These are phyloP conservation scores for Toxotes lorentzi DNA, from an alignment of 2,797 vertebrate species.

Conservation along the genomic window DNA sequence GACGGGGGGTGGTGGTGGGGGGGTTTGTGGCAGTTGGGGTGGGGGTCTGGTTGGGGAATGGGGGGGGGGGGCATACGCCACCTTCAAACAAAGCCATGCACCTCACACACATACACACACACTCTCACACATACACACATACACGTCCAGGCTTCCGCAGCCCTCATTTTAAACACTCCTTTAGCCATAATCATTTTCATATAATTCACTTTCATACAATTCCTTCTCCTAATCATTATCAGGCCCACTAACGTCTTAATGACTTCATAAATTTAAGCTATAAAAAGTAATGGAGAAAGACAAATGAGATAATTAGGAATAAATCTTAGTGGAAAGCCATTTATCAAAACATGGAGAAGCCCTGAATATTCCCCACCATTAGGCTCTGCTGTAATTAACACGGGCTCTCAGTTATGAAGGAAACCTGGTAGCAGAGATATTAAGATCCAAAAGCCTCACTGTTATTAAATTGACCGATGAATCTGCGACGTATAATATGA, in stretches of 20 bases:
- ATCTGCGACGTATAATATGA: constrained; percentile 91
- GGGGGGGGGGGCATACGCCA: constrained; percentile 61
- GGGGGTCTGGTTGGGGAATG: neutral
- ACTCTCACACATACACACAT: constrained; percentile 45
- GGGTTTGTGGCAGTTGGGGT: constrained; percentile 23
- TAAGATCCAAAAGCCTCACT: constrained; percentile 91
- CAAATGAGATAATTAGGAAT: constrained; percentile 99
- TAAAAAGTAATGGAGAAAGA: constrained; percentile 99
- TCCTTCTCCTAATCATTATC: constrained; percentile 93
- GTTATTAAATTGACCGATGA: constrained; percentile 93
- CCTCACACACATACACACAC: constrained; percentile 58
- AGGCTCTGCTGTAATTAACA: constrained; percentile 96
- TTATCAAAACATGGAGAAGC: constrained; percentile 97
- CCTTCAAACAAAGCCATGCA: constrained; percentile 86
- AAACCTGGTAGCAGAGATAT: constrained; percentile 88
- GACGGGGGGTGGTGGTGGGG: constrained; percentile 15
- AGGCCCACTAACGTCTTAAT: constrained; percentile 94
- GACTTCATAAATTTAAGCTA: constrained; percentile 99
- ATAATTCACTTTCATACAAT: constrained; percentile 94
- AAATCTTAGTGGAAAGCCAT: constrained; percentile 98
- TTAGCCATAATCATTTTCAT: constrained; percentile 92
- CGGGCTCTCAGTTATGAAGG: constrained; percentile 91
- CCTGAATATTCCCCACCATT: constrained; percentile 99
- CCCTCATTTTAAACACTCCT: constrained; percentile 90
- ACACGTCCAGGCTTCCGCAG: constrained; percentile 67